These are phyloP conservation scores for Pachypsylla venusta DNA, from an alignment of 1,140 invertebrate species.

Conservation along the genomic window DNA sequence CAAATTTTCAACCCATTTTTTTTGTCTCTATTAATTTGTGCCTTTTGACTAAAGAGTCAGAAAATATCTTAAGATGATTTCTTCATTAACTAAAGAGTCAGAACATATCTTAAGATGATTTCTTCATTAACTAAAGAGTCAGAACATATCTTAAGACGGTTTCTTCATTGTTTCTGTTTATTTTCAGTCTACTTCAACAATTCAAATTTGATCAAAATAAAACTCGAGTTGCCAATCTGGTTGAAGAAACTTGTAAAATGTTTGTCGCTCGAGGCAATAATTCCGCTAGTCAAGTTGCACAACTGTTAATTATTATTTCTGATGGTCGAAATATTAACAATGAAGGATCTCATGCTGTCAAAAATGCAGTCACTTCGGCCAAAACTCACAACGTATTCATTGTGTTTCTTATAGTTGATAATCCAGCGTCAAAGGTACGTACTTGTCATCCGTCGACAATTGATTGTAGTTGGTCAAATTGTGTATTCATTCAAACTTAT, in stretches of 20 bases:
- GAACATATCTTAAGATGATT: too few species aligned
- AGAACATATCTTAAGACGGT: too few species aligned
- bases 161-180: too few species aligned
- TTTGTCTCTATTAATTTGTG: too few species aligned
- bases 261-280: constrained; percentile 36
- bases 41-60: too few species aligned
- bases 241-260: constrained; percentile 59
- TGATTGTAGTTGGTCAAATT: too few species aligned
- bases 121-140: too few species aligned
- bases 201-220: constrained; percentile 66
- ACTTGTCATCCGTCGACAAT: constrained; percentile 13
- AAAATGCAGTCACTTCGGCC: constrained; percentile 61
- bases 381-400: constrained; percentile 72
- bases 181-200: too few species aligned
- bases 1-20: too few species aligned
- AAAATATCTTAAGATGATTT: too few species aligned
- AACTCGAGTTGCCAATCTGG: constrained; percentile 59
- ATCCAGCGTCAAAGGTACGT: constrained; percentile 70
- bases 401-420: constrained; percentile 92
- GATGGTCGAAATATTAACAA: constrained; percentile 86
- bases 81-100: too few species aligned
- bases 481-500: too few species aligned
- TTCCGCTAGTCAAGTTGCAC: constrained; percentile 47
- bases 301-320: constrained; percentile 81
- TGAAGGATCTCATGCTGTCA: constrained; percentile 67